These are phyloP conservation scores for Yasuhikotakia modesta DNA, from an alignment of 2,797 vertebrate genomes.

Conservation along the genomic window DNA sequence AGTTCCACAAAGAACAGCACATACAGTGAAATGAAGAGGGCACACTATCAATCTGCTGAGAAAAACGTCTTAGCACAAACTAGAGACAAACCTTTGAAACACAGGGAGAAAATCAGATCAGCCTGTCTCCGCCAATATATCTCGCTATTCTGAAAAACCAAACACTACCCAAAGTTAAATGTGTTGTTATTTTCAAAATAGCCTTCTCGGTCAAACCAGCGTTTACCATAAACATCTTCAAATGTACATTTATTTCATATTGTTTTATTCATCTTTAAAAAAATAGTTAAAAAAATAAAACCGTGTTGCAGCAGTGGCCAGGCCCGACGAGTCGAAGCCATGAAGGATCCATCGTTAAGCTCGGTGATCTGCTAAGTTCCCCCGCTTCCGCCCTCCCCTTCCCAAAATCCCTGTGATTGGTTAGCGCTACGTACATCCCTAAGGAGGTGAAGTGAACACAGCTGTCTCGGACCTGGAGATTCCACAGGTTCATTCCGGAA, in stretches of 20 bases:
- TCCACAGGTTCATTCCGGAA: conserved; percentile 51
- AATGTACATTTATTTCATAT: conserved; percentile 61
- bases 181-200: conserved; percentile 48
- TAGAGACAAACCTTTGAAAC: conserved; percentile 56
- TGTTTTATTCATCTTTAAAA: conserved; percentile 69
- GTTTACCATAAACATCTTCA: conserved; percentile 55
- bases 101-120: conserved; percentile 36
- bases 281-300: conserved; percentile 74
- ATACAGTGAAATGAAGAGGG: conserved; percentile 46
- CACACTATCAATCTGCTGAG: conserved; percentile 77
- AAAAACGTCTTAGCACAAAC: conserved; percentile 62
- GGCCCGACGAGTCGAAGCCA: conserved; percentile 55
- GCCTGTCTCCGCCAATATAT: neutral
- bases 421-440: conserved; percentile 47
- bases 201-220: conserved; percentile 43
- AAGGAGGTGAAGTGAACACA: conserved; percentile 54
- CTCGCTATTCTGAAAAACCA: neutral
- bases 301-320: conserved; percentile 63
- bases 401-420: conserved; percentile 48
- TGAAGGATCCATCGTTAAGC: conserved; percentile 53
- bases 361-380: conserved; percentile 35
- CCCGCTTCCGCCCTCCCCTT: conserved; percentile 38
- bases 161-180: conserved; percentile 36
- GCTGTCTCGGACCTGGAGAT: conserved; percentile 37
- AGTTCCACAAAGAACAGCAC: conserved; percentile 29